These are phyloP conservation scores for Helicoverpa zea DNA, from an alignment of 1,140 invertebrate genomes.

Conservation along the genomic window DNA sequence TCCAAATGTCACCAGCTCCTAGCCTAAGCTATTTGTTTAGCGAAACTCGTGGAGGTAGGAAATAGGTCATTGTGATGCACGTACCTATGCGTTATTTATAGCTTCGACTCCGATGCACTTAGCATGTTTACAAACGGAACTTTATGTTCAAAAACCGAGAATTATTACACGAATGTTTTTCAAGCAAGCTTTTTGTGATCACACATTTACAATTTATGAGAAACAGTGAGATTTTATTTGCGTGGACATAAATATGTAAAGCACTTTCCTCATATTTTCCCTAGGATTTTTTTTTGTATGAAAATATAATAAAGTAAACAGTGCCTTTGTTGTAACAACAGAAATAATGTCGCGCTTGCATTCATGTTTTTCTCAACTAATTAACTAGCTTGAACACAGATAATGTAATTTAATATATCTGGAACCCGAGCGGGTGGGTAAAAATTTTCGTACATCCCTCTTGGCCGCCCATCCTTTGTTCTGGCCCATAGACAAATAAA, in stretches of 20 bases:
- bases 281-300: background rate
- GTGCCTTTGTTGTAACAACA: background rate
- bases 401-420: slow-evolving; percentile 5
- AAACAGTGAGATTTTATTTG: background rate
- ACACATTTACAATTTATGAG: background rate
- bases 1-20: background rate
- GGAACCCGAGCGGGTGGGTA: background rate
- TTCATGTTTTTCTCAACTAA: background rate
- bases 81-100: slow-evolving; percentile 17
- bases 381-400: background rate
- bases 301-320: too few species aligned
- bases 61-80: slow-evolving; percentile 22
- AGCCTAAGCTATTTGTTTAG: background rate
- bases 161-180: slow-evolving; percentile 1
- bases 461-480: background rate
- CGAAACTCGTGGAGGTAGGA: slow-evolving; percentile 1
- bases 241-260: slow-evolving; percentile 3
- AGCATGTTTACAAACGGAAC: slow-evolving; percentile 7
- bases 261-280: background rate
- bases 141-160: slow-evolving; percentile 1
- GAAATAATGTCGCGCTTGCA: background rate
- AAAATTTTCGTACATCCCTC: slow-evolving; percentile 15
- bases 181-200: background rate
- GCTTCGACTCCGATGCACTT: slow-evolving; percentile 17
- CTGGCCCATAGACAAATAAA: slow-evolving; percentile 19